Evolutionary conservation across 2,888 invertebrate genomes (phyloP), one percentile per base, ranked within the genome.

Genomic region (Drosophila hawaiiensis): DNA sequence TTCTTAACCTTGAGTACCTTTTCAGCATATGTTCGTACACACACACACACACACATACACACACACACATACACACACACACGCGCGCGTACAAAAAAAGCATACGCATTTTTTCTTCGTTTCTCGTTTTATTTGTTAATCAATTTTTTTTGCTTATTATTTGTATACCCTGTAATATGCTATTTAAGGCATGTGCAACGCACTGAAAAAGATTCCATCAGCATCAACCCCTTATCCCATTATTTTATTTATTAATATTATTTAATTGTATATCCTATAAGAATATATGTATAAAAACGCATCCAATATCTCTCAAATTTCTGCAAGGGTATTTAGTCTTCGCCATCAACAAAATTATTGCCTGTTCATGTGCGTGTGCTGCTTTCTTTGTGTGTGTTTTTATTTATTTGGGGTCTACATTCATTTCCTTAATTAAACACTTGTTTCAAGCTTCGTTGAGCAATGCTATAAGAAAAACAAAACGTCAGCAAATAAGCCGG

Each of bases 1-100:
- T 90, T 89, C 76, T 80, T 90, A 87, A 90, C 91, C 91, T 87
- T 87, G 91, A 90, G 91, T 85, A 83, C 86, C 89, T 90, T 85
- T 81, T 85, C 73, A 85, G 80, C 60, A 54, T 54, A 55, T 29
- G 29, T 47, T 43, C 41, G 67, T 69, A 72, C 49, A 33, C 47
- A 58, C 66, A 22, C 4, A 72, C 50, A 29, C 47, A 58, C 60
- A 10, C 1, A 19, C 2, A 12, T 12, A 41, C 4, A 28, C 4
- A 28, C 28, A 28, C 28, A 4, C 33, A 28, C 49, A 63, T 61
- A 54, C 14, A 53, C n/a, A 31, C 12, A 12, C n/a, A 29, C n/a
- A 54, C 4, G 16, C 33, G 16, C 16, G 3, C 9, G 28, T 29
- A 9, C 39, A 41, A 29, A 31, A 31, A n/a, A 39, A 29, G 41